Base-by-base conservation (phyloP, 2,888 invertebrate genomes). In the Ichneumoninae sp. region DNA sequence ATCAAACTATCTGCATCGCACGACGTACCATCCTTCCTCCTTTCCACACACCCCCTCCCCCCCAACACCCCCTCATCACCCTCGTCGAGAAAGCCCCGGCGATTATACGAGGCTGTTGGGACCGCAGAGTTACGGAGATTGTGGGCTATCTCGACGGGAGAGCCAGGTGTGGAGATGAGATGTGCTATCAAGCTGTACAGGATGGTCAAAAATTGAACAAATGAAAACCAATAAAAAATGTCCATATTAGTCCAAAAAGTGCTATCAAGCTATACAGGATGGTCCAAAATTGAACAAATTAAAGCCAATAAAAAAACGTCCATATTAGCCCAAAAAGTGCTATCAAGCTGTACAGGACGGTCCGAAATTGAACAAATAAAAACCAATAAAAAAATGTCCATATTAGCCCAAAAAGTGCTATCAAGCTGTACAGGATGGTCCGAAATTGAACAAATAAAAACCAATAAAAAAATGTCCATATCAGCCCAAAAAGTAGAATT, bases 81-180 rank as follows among this genome's bases (percentile, higher is more conserved):
- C 50, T 33, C 52, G 22, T 4, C 22, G 22, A 57, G 57, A 57
- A 57, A 57, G 57, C 57, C 26, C 13, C 57, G 57, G 26, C 57
- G 57, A 57, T 57, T 57, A 57, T 57, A 57, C 62, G 70, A 62
- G 57, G 26, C 40, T 22, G 40, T 40, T 72, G 40, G 60, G 36
- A 60, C 57, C 72, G 60, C 60, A 44, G 60, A 40, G 22, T 72
- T 57, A 26, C 57, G 57, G 60, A 72, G 30, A 60, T 72, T 72
- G 72, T 33, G 26, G 40, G 60, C 22, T n/a, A 72, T 70, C 60
- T 7, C 44, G 47, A 30, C 47, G 47, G 50, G 72, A 60, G 60
- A 26, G 19, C 36, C 40, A 57, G 40, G 16, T n/a, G 71, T 40
- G 22, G 26, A 57, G 57, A 57, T 44, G 40, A 44, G 40, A 65